These are phyloP conservation scores for Harpagoxenus sublaevis DNA, from an alignment of 2,888 invertebrate species.

Conservation along the genomic window DNA sequence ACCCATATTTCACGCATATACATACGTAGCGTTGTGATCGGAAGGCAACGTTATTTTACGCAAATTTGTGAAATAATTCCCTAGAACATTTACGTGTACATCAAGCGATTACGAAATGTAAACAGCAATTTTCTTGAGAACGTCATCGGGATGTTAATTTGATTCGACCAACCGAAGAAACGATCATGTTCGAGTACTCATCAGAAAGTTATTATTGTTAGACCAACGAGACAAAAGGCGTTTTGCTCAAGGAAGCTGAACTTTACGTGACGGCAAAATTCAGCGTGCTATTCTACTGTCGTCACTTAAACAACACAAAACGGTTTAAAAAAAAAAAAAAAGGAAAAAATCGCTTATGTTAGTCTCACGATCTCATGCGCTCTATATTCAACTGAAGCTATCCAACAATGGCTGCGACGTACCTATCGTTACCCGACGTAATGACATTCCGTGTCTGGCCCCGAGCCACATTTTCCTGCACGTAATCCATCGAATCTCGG, in stretches of 20 bases:
- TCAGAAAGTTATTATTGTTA: conserved; percentile 11
- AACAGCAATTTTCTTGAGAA: background rate
- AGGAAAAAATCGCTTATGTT: background rate
- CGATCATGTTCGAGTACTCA: background rate
- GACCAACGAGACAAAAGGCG: background rate
- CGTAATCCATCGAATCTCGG: conserved; percentile 76
- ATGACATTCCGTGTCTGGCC: conserved; percentile 78
- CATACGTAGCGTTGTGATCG: background rate
- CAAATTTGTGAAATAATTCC: conserved; percentile 19
- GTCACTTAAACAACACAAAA: conserved; percentile 12
- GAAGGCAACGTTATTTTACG: conserved; percentile 5
- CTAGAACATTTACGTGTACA: background rate
- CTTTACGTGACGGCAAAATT: background rate
- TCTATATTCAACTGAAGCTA: conserved; percentile 71
- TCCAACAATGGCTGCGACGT: conserved; percentile 72
- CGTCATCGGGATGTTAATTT: background rate
- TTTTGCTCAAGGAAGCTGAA: background rate
- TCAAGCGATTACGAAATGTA: background rate
- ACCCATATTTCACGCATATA: background rate
- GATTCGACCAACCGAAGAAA: background rate
- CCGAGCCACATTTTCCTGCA: conserved; percentile 79
- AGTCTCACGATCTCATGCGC: background rate
- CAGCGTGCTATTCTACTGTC: background rate
- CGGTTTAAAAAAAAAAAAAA: background rate
- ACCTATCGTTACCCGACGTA: conserved; percentile 76